Evolutionary conservation across 2,113 vertebrate genomes (phyloP).

Genomic region (Pagrus major): DNA sequence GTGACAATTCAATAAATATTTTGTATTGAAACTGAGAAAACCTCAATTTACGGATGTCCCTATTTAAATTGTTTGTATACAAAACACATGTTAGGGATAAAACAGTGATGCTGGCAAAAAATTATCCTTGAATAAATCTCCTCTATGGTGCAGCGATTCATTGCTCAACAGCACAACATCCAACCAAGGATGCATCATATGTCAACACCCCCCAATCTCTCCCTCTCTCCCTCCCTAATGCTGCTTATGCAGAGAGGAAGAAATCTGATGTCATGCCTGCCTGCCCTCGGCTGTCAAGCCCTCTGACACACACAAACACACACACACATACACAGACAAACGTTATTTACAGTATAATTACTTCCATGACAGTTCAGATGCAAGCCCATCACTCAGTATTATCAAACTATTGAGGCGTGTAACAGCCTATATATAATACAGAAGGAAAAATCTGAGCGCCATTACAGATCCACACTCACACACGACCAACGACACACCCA

Average conservation of each 20-base stretch:
- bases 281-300: slow-evolving; percentile 72
- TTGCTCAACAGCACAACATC: slow-evolving; percentile 40
- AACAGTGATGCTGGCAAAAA: slow-evolving; percentile 15
- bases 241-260: slow-evolving; percentile 63
- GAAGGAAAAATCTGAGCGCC: slow-evolving; percentile 31
- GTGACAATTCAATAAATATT: background rate
- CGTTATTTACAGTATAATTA: slow-evolving; percentile 78
- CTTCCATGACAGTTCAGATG: slow-evolving; percentile 70
- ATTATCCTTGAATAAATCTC: slow-evolving; percentile 29
- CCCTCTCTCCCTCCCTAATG: slow-evolving; percentile 31
- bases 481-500: background rate
- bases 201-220: slow-evolving; percentile 42
- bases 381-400: slow-evolving; percentile 72
- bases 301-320: slow-evolving; percentile 51
- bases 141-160: slow-evolving; percentile 20
- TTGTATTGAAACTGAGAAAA: background rate
- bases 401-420: slow-evolving; percentile 60
- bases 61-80: background rate
- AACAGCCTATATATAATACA: slow-evolving; percentile 53
- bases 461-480: slow-evolving; percentile 41
- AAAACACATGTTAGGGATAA: background rate
- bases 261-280: slow-evolving; percentile 76
- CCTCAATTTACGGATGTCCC: background rate
- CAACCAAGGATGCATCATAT: slow-evolving; percentile 59
- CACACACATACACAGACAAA: slow-evolving; percentile 58